Conservation (phyloP, 2,797 vertebrate genomes). For the Galaxias olidus region DNA sequence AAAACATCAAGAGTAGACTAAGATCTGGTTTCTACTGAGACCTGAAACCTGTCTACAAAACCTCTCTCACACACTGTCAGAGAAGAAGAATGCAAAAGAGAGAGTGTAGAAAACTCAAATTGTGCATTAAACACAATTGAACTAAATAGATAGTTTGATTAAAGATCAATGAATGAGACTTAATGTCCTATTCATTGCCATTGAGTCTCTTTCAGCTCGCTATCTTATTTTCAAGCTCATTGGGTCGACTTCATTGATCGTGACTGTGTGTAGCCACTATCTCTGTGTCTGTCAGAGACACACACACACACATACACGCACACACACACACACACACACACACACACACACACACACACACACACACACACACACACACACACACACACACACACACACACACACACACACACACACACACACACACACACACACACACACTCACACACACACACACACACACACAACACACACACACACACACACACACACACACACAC, state of each 20-base stretch:
- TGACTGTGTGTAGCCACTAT: background rate
- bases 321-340: background rate
- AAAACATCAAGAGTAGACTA: too few species aligned
- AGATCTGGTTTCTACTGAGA: too few species aligned
- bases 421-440: background rate
- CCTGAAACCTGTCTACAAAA: too few species aligned
- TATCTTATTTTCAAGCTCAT: slow-evolving; percentile 13
- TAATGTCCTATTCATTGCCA: too few species aligned
- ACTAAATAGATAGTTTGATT: background rate
- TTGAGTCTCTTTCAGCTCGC: background rate
- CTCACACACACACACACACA: background rate
- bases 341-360: background rate
- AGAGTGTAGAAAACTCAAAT: background rate
- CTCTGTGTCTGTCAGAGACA: background rate
- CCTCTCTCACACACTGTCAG: too few species aligned
- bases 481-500: too few species aligned
- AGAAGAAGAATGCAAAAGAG: background rate
- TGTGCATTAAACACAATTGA: slow-evolving; percentile 6
- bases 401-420: background rate
- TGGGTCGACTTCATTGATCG: slow-evolving; percentile 3
- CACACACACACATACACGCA: background rate
- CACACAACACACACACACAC: slow-evolving; percentile 1
- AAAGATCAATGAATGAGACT: too few species aligned
- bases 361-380: background rate
- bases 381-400: background rate